phyloP scores from a whole-genome alignment of 2,888 invertebrate genomes.

The Globia sparganii region DNA sequence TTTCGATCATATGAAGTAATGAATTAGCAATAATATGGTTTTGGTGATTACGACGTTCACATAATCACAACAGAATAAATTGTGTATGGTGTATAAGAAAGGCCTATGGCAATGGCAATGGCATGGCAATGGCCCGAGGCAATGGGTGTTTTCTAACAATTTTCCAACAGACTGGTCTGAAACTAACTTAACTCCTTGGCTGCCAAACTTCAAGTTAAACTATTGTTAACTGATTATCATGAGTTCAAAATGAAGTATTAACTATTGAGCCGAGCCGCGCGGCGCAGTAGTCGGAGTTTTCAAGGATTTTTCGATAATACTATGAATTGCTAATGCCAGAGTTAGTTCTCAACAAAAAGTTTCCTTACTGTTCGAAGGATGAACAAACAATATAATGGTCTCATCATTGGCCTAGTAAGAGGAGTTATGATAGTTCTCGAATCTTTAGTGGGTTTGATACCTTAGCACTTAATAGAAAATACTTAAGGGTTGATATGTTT shows the following conservation, averaged over 20 bases:
- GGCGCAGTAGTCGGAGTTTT: constrained; percentile 27
- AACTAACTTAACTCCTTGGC: constrained; percentile 42
- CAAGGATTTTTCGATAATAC: constrained; percentile 59
- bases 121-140: no score
- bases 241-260: constrained; percentile 60
- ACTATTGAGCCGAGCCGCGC: constrained; percentile 19
- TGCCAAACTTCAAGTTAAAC: constrained; percentile 40
- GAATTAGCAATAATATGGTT: background rate
- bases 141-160: background rate
- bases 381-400: constrained; percentile 4
- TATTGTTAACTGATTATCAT: constrained; percentile 47
- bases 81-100: no score
- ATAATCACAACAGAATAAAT: background rate
- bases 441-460: constrained; percentile 22
- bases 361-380: constrained; percentile 22
- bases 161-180: constrained; percentile 3
- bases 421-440: background rate
- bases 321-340: constrained; percentile 54
- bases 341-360: constrained; percentile 35
- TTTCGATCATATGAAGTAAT: background rate
- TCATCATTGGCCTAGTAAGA: constrained; percentile 23
- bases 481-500: background rate
- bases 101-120: no score
- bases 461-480: background rate
- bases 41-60: background rate